phyloP scores from a whole-genome alignment of 2,113 vertebrate species.

The Poeciliopsis occidentalis region DNA sequence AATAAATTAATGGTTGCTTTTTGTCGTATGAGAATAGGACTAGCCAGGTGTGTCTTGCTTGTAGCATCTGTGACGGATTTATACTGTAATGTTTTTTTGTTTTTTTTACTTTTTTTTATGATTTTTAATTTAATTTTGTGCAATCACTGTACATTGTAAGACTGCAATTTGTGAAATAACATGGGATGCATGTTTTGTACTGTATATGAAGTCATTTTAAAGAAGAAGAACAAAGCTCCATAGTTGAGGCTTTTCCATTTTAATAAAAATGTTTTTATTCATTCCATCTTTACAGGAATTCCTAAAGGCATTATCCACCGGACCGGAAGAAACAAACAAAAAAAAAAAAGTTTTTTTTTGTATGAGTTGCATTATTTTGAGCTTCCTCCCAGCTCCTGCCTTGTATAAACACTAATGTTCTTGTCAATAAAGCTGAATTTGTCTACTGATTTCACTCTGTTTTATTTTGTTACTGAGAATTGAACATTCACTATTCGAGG shows the following conservation, averaged over 20 bases:
- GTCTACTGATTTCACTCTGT: slow-evolving; percentile 44
- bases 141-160: slow-evolving; percentile 65
- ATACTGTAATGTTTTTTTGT: slow-evolving; percentile 56
- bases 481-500: too few species aligned
- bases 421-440: slow-evolving; percentile 79
- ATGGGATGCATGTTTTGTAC: slow-evolving; percentile 77
- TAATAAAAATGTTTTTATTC: slow-evolving; percentile 57
- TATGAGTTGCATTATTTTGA: slow-evolving; percentile 68
- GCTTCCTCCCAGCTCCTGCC: slow-evolving; percentile 66
- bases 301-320: slow-evolving; percentile 31
- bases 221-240: slow-evolving; percentile 25
- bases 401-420: slow-evolving; percentile 73
- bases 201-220: slow-evolving; percentile 58
- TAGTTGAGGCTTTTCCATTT: slow-evolving; percentile 45
- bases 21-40: slow-evolving; percentile 63
- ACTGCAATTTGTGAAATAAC: slow-evolving; percentile 68
- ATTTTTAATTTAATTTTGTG: slow-evolving; percentile 58
- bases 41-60: slow-evolving; percentile 70
- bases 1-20: slow-evolving; percentile 60
- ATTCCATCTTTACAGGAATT: slow-evolving; percentile 51
- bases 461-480: background rate
- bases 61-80: slow-evolving; percentile 71
- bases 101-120: slow-evolving; percentile 38
- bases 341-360: slow-evolving; percentile 45
- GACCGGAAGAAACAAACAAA: slow-evolving; percentile 24